These are phyloP conservation scores for Rhincodon typus DNA, from an alignment of 2,797 vertebrate genomes.

Conservation along the genomic window DNA sequence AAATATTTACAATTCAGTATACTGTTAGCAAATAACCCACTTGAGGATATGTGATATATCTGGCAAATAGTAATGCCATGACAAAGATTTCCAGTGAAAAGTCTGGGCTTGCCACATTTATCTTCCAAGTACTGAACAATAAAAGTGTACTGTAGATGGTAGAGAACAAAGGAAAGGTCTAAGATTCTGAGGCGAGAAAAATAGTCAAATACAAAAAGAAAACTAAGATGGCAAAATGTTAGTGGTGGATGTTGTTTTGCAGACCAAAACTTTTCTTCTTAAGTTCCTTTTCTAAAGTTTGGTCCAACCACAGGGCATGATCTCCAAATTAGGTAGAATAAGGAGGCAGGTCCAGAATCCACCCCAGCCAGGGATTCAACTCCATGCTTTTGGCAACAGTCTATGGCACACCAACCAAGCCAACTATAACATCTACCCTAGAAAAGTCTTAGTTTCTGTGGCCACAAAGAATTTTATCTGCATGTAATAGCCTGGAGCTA, in stretches of 20 bases:
- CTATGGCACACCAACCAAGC: no score
- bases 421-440: no score
- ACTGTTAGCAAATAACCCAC: not conserved
- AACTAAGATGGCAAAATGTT: not conserved
- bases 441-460: no score
- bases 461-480: no score
- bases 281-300: no score
- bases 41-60: not conserved
- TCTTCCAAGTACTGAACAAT: not conserved
- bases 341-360: no score
- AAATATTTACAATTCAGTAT: not conserved
- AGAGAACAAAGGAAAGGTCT: not conserved
- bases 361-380: no score
- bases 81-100: not conserved
- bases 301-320: no score
- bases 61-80: not conserved
- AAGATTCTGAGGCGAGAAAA: not conserved
- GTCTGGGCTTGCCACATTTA: not conserved
- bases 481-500: no score
- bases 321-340: no score
- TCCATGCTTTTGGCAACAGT: no score
- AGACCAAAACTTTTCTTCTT: not conserved
- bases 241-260: not conserved
- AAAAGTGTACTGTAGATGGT: not conserved
- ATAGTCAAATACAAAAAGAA: not conserved